Percentiles rank a stretch among this genome's conserved stretches.
These are phyloP conservation scores for Lacerta bilineata DNA, from an alignment of 2,797 vertebrate genomes.

Conservation along the genomic window DNA sequence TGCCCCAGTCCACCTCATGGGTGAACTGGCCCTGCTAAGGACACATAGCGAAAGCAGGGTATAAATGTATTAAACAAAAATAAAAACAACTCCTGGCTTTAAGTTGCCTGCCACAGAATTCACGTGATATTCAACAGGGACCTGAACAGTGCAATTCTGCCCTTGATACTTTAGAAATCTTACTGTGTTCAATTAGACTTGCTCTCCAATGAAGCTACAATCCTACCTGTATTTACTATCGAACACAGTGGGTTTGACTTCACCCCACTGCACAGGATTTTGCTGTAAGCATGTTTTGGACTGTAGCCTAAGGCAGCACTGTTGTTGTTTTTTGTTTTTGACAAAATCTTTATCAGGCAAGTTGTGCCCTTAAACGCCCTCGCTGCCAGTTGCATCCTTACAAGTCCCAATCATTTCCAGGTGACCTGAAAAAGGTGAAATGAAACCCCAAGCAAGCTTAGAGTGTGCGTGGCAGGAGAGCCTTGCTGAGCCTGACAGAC, in stretches of 20 bases:
- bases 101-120: neutral
- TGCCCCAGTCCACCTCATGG: too few species aligned
- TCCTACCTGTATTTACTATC: neutral
- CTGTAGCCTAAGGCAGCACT: neutral
- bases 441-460: neutral
- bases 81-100: too few species aligned
- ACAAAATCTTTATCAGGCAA: neutral
- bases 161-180: neutral
- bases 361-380: conserved; percentile 11
- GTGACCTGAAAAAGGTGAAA: neutral
- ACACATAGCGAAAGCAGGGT: too few species aligned
- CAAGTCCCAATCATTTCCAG: neutral
- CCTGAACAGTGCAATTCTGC: neutral
- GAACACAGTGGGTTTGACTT: neutral
- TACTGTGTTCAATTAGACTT: neutral
- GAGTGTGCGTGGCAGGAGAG: neutral
- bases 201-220: neutral
- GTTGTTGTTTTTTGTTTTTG: too few species aligned
- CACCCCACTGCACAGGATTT: neutral
- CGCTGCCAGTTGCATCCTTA: neutral
- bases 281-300: neutral
- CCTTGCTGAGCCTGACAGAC: conserved; percentile 15
- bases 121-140: neutral
- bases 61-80: too few species aligned
- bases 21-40: too few species aligned